Evolutionary conservation across 2,888 invertebrate genomes (phyloP).

Genomic region (Tortrix viridana): DNA sequence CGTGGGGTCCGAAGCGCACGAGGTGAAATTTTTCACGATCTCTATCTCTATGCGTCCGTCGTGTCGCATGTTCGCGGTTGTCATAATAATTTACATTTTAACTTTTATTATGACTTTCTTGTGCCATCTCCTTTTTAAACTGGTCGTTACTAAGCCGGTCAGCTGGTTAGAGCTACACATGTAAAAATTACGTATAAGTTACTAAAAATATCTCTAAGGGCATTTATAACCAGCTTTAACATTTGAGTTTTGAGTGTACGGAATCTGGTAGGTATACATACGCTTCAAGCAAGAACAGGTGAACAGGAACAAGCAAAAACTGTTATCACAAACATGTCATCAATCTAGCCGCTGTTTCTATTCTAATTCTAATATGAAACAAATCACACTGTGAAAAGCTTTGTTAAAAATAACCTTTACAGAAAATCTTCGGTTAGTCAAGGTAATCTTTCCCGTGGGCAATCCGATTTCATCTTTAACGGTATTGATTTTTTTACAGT

Average conservation of each 20-base stretch:
- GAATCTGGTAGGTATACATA: no score
- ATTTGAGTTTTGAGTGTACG: no score
- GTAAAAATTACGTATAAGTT: not conserved
- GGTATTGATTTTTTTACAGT: conserved; percentile 12
- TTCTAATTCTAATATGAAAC: not conserved
- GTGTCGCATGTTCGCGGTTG: conserved; percentile 48
- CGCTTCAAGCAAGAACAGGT: no score
- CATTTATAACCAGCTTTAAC: no score
- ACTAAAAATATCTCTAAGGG: no score
- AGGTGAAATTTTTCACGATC: conserved; percentile 57
- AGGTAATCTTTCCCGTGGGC: not conserved
- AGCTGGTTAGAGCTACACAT: not conserved
- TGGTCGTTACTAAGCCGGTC: not conserved
- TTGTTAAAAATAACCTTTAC: not conserved
- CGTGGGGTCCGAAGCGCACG: conserved; percentile 46
- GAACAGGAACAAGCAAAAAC: no score
- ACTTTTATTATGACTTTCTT: conserved; percentile 39
- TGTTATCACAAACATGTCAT: not conserved
- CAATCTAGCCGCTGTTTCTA: not conserved
- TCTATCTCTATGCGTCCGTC: conserved; percentile 49
- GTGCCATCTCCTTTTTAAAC: conserved; percentile 38
- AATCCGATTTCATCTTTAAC: conserved; percentile 11
- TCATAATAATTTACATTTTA: conserved; percentile 47
- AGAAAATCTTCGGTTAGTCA: conserved; percentile 2
- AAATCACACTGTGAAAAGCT: not conserved